Evolutionary conservation across 2,888 invertebrate genomes (phyloP).

Genomic region (Agrotis puta): DNA sequence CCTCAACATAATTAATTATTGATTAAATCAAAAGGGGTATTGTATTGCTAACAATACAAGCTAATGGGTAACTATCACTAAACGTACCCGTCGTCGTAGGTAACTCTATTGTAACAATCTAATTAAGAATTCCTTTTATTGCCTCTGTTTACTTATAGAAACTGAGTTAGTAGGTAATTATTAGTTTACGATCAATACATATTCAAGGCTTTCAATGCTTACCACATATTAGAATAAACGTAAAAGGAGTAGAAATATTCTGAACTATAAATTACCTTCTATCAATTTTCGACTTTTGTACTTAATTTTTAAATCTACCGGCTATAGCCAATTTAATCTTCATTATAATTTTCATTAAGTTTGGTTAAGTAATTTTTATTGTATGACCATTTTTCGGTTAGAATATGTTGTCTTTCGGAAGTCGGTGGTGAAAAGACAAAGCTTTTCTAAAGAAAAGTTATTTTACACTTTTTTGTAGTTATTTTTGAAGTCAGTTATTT

Average conservation of each 20-base stretch:
- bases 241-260: too few species aligned
- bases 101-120: constrained; percentile 3
- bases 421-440: too few species aligned
- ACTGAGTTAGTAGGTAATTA: not conserved
- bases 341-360: not conserved
- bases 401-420: too few species aligned
- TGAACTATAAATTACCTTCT: not conserved
- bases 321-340: not conserved
- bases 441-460: too few species aligned
- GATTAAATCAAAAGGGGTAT: not conserved
- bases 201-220: not conserved
- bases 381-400: too few species aligned
- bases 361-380: too few species aligned
- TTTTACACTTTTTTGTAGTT: too few species aligned
- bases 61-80: not conserved
- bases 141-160: not conserved
- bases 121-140: constrained; percentile 20
- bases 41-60: not conserved
- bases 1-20: too few species aligned
- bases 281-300: not conserved
- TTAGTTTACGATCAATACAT: constrained; percentile 5
- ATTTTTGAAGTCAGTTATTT: too few species aligned
- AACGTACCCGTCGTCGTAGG: too few species aligned
- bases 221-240: too few species aligned
- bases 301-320: not conserved